These are phyloP conservation scores for Belgica antarctica DNA, from an alignment of 2,888 invertebrate species.

Conservation along the genomic window DNA sequence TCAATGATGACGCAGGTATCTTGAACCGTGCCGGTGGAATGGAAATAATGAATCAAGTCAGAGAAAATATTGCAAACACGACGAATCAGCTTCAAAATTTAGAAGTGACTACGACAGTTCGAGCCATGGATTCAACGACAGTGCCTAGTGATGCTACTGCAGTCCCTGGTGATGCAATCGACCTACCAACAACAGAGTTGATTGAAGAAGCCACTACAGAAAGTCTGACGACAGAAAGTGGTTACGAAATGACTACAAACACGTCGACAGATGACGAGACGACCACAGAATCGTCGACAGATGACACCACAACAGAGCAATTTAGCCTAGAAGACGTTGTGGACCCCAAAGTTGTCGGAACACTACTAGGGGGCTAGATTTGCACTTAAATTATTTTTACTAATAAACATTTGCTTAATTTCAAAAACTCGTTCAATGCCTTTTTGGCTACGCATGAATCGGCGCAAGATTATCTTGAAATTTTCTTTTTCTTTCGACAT, in stretches of 20 bases:
- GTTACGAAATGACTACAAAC: conserved; percentile 20
- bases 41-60: conserved; percentile 1
- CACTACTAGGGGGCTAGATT: too few species aligned
- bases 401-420: background rate
- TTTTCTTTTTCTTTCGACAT: background rate
- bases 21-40: background rate
- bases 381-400: too few species aligned
- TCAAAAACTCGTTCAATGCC: background rate
- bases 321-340: background rate
- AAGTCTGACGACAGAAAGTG: background rate
- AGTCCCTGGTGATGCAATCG: too few species aligned
- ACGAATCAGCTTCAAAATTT: background rate
- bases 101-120: background rate
- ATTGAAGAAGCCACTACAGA: background rate
- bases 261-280: background rate
- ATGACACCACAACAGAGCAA: background rate
- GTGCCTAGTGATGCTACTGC: background rate
- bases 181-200: background rate
- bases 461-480: background rate
- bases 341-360: background rate
- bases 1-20: too few species aligned
- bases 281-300: conserved; percentile 9
- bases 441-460: background rate
- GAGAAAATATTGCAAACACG: background rate
- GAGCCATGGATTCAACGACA: background rate